Base-by-base conservation (phyloP, 2,888 invertebrate species). In the Drosophila macrospina region DNA sequence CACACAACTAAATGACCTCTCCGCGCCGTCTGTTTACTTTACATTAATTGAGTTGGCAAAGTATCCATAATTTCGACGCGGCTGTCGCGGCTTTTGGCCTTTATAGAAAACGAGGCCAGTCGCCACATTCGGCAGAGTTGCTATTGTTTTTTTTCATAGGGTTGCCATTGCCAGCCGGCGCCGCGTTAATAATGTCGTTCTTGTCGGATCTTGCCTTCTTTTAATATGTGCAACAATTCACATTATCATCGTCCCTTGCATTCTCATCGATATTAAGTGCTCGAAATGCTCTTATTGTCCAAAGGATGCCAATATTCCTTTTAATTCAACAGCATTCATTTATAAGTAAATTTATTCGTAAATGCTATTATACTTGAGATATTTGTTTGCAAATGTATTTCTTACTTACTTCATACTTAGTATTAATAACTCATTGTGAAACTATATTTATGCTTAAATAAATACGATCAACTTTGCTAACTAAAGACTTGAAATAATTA, bases 31-130 rank as follows among this genome's bases (percentile, higher is more conserved):
- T 86, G 78, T 88, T 86, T 89, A 86, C 81, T 89, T 88, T 70
- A 71, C 85, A 84, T 89, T 86, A 86, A 86, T 86, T 86, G 87
- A 86, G 86, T 86, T 86, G 80, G 73, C 72, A 78, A 78, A 74
- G 89, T 85, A 72, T 65, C 71, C 86, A 88, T 83, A 86, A 83
- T 86, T 88, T 77, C 54, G 54, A 44, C 42, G 87, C 67, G 56
- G 54, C 60, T 52, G 62, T 52, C 64, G 82, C 52, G 61, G 52
- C 84, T 83, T 77, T 68, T 61, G 81, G 70, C 79, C 85, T 71
- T 85, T 85, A 82, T 75, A 51, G 37, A 42, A 42, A 70, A 62
- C 63, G 63, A 56, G 55, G 54, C 56, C 62, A 50, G 41, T n/a
- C 52, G 39, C 11, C 13, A n/a, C 54, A 15, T 13, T n/a, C 3